Evolutionary conservation across 2,888 invertebrate genomes (phyloP), one percentile per base, ranked within the genome.

Genomic region (Pseudococcus jackbeardsleyi): DNA sequence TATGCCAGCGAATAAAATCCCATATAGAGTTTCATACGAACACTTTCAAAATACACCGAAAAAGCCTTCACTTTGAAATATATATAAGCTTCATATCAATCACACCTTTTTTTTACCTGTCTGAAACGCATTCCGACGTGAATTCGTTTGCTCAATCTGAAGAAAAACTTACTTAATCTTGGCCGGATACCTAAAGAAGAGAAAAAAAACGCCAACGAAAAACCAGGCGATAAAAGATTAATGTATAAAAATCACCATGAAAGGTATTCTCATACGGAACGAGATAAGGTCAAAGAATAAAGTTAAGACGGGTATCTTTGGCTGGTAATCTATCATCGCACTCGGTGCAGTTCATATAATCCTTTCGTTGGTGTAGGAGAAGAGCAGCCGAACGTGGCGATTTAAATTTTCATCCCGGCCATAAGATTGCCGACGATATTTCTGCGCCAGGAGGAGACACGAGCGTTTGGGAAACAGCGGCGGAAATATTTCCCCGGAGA

Each of bases 161-260:
- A 64, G 64, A 64, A 64, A 59, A 59, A 64, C 64, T 64, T 64
- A 64, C 64, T 64, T 64, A 64, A 64, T 64, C 64, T 64, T 9
- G 64, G 64, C 22, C 0, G 0, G 7, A 22, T n/a, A 22, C 64
- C 11, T 19, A 5, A n/a, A 4, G 17, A 22, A 64, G 15, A 64
- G 15, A 12, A 59, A 19, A 59, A 59, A 59, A 59, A n/a, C 48
- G 15, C 4, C 48, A 15, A 12, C 48, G 48, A 50, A 50, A 54
- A 54, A 54, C 54, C 6, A 54, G 54, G 50, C 22, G 64, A 64
- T 64, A 64, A 22, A 64, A 64, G 64, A 64, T 64, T 64, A 64
- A 64, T 64, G 64, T 64, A 22, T 64, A 64, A 64, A 64, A 64
- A 64, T 64, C 64, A 9, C 64, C 22, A 12, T 19, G 7, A 22